phyloP scores from a whole-genome alignment of 2,113 vertebrate genomes.

The Corythornis madagascariensis region DNA sequence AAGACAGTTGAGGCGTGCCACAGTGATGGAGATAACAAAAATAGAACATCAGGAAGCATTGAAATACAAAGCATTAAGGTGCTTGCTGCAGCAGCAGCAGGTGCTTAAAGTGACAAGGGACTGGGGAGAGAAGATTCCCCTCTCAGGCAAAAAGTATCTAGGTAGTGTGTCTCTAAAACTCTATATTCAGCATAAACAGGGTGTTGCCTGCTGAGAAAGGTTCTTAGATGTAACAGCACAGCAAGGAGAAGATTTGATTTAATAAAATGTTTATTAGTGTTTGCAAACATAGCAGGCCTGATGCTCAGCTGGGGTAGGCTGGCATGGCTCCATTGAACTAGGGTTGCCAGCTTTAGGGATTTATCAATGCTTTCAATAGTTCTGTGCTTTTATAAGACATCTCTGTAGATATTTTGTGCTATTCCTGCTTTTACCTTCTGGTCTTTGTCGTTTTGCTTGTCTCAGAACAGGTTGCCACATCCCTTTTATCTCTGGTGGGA shows the following conservation, averaged over 20 bases:
- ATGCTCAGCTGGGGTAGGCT: constrained; percentile 1
- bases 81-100: background rate
- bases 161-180: background rate
- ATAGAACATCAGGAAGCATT: background rate
- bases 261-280: constrained; percentile 31
- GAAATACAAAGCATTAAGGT: background rate
- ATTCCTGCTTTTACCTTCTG: background rate
- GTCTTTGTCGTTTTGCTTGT: constrained; percentile 11
- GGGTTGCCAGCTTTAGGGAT: background rate
- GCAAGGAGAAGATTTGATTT: constrained; percentile 6
- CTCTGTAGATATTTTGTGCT: background rate
- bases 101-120: background rate
- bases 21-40: background rate
- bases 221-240: background rate
- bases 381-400: background rate
- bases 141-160: background rate
- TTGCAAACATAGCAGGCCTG: background rate
- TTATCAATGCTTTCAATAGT: background rate
- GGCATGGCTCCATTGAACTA: background rate
- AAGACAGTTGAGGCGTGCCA: background rate
- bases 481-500: constrained; percentile 31
- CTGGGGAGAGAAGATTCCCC: background rate
- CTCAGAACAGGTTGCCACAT: background rate
- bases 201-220: background rate
- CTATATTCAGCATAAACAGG: background rate